phyloP scores from a whole-genome alignment of 2,888 invertebrate species.

The Adineta ricciae region DNA sequence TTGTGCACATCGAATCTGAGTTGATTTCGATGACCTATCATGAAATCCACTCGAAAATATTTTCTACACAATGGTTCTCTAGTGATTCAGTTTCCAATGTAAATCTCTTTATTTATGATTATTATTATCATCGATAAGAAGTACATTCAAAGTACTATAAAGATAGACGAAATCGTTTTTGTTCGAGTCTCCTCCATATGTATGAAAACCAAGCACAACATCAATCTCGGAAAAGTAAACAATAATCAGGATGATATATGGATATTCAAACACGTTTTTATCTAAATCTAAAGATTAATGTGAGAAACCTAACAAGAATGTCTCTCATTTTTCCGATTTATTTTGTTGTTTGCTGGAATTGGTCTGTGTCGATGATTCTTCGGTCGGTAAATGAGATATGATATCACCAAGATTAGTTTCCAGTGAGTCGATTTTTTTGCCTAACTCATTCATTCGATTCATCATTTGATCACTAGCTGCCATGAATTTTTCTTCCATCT shows the following conservation, averaged over 20 bases:
- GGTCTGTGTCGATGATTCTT: background rate
- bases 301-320: background rate
- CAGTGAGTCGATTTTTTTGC: background rate
- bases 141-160: background rate
- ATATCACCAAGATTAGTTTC: background rate
- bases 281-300: background rate
- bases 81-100: no score
- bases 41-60: no score
- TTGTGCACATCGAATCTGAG: no score
- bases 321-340: background rate
- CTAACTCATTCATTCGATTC: constrained; percentile 18
- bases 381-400: background rate
- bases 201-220: background rate
- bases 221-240: background rate
- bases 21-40: no score
- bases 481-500: constrained; percentile 16
- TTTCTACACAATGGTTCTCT: no score
- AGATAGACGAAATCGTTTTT: background rate
- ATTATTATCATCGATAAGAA: background rate
- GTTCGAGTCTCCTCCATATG: background rate
- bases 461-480: background rate
- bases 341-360: background rate
- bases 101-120: background rate
- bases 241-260: background rate
- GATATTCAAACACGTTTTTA: background rate